phyloP scores from a whole-genome alignment of 1,140 invertebrate genomes.

The Rhynchophorus ferrugineus region DNA sequence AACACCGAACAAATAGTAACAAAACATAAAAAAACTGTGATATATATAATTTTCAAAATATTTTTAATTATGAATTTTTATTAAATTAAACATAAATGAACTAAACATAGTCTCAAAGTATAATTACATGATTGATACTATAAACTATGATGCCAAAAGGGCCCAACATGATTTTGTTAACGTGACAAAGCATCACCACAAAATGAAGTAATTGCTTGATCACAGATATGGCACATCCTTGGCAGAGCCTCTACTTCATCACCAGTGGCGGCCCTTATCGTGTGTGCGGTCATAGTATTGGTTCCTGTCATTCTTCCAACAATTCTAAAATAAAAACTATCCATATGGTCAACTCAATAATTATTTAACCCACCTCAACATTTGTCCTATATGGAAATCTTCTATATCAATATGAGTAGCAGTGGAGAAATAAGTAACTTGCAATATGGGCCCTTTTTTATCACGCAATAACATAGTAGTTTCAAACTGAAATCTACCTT shows the following conservation, averaged over 20 bases:
- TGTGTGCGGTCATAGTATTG: slow-evolving; percentile 29
- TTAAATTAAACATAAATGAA: too few species aligned
- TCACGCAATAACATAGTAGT: slow-evolving; percentile 30
- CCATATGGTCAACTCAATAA: not conserved
- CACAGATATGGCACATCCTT: slow-evolving; percentile 28
- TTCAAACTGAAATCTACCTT: slow-evolving; percentile 26
- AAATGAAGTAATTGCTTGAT: slow-evolving; percentile 23
- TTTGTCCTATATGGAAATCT: slow-evolving; percentile 30
- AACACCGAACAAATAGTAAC: too few species aligned
- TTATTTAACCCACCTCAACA: slow-evolving; percentile 23
- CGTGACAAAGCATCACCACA: slow-evolving; percentile 8
- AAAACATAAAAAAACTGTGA: too few species aligned
- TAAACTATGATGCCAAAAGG: too few species aligned
- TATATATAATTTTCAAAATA: too few species aligned
- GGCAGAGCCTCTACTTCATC: slow-evolving; percentile 27
- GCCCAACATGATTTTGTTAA: too few species aligned
- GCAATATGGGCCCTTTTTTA: slow-evolving; percentile 31
- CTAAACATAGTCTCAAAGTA: too few species aligned
- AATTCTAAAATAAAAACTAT: slow-evolving; percentile 19
- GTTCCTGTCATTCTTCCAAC: slow-evolving; percentile 29
- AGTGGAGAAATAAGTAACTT: slow-evolving; percentile 26
- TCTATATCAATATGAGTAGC: slow-evolving; percentile 29
- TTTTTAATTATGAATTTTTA: too few species aligned
- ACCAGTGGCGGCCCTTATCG: slow-evolving; percentile 25
- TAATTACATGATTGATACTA: too few species aligned